Conservation (phyloP, 2,888 invertebrate genomes). For the Eulithis testata region DNA sequence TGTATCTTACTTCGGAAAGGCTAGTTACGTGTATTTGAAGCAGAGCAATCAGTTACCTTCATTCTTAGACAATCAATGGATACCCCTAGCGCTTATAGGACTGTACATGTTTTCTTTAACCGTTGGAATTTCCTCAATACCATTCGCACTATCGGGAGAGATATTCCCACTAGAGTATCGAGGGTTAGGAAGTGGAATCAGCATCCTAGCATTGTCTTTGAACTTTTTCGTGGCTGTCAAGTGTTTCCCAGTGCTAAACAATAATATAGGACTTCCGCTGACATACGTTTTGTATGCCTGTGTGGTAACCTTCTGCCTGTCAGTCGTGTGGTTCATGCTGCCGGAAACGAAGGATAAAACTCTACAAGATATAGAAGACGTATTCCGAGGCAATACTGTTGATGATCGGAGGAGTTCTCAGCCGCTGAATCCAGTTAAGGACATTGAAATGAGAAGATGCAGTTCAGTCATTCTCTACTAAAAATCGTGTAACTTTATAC, state of each 20-base stretch:
- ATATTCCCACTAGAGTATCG: conserved; percentile 86
- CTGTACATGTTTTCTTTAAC: conserved; percentile 84
- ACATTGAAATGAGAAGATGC: conserved; percentile 57
- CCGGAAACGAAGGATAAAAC: conserved; percentile 89
- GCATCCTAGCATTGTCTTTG: conserved; percentile 85
- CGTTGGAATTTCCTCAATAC: conserved; percentile 87
- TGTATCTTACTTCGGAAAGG: conserved; percentile 83
- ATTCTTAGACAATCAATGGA: conserved; percentile 67
- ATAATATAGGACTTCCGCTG: conserved; percentile 78
- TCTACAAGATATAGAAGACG: conserved; percentile 87
- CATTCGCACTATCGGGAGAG: conserved; percentile 90
- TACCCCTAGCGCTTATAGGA: conserved; percentile 78
- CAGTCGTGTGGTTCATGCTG: conserved; percentile 82
- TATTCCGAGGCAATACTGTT: conserved; percentile 65
- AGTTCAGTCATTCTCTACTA: conserved; percentile 75
- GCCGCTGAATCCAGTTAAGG: conserved; percentile 59
- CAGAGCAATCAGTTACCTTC: conserved; percentile 56
- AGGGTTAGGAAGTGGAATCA: conserved; percentile 87
- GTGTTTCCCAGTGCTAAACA: conserved; percentile 84
- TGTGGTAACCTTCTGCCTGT: conserved; percentile 77
- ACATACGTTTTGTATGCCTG: conserved; percentile 86
- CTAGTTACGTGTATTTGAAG: conserved; percentile 70
- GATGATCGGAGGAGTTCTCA: conserved; percentile 57
- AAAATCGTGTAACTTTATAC: conserved; percentile 34
- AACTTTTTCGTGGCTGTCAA: conserved; percentile 88